Base-by-base conservation (phyloP, 2,797 vertebrate species). In the Aldrovandia affinis region DNA sequence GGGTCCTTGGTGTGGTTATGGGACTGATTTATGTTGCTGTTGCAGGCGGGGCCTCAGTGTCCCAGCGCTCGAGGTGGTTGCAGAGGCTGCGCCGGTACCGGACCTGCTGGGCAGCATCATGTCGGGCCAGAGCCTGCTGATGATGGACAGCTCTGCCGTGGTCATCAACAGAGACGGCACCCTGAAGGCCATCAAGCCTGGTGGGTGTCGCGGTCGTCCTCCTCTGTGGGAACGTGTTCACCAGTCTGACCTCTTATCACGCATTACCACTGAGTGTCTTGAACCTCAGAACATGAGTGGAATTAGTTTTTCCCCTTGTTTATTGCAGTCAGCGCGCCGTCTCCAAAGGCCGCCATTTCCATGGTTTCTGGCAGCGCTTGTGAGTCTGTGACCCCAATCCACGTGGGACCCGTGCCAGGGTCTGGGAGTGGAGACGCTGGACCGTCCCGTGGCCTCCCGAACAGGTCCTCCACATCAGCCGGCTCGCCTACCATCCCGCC, bases 71-170 rank as follows among this genome's bases (percentile, higher is more conserved):
- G 94, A 89, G 7, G 92, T 90, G 1, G 94, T 94, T 22, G 91
- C 93, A 54, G 97, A 97, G 85, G 90, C 94, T 3, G 92, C 96
- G 2, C 95, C 98, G 0, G 96, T 97, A 30, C 96, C 98, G 2
- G 98, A 99, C 91, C 94, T 99, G 47, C 90, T 99, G 86, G 98
- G 98, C 79, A 98, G 97, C 89, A 99, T 99, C 90, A 91, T 99
- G 36, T 96, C 96, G 0, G 96, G 96, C 85, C 98, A 99, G 92
- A 99, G 95, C 92, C 91, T 98, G 30, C 96, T 99, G 33, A 92
- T 99, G 94, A 97, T 99, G 97, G 97, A 97, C 87, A 95, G 98
- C 83, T 96, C 97, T 0, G 96, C 98, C 85, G 92, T 99, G 1
- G 90, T 97, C 85, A 99, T 99, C 91, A 98, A 97, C 90, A 95